Conservation (phyloP, 2,113 vertebrate genomes). For the Tichodroma muraria region DNA sequence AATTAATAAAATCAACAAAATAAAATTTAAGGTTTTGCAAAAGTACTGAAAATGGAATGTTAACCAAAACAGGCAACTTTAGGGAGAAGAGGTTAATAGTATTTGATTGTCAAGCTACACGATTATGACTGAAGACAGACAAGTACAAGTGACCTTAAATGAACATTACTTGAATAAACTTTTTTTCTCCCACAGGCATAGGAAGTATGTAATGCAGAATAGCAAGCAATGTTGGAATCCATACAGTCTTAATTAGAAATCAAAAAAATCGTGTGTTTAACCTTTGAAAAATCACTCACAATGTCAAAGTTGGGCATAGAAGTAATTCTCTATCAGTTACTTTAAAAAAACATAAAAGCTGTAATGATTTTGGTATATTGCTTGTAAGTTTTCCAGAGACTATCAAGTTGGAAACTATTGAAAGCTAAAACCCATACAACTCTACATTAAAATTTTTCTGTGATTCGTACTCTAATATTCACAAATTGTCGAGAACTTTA, state of each 20-base stretch:
- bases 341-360: background rate
- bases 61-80: background rate
- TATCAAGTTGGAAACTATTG: background rate
- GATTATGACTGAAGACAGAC: background rate
- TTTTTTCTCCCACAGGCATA: background rate
- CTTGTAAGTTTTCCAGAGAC: background rate
- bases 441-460: background rate
- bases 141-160: background rate
- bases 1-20: background rate
- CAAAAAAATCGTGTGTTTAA: background rate
- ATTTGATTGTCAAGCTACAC: background rate
- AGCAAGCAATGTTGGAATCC: background rate
- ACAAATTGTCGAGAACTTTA: slow-evolving; percentile 14
- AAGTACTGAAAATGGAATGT: background rate
- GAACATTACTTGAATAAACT: background rate
- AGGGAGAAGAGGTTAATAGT: background rate
- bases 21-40: background rate
- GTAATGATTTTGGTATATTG: background rate
- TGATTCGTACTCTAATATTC: background rate
- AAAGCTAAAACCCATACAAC: background rate
- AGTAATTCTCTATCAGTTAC: background rate
- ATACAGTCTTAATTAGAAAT: background rate
- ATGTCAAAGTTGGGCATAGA: background rate
- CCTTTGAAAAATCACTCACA: background rate
- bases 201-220: background rate